Evolutionary conservation across 2,797 vertebrate species (phyloP), one percentile per base, ranked within the genome.

Genomic region (Pogoniulus pusillus): DNA sequence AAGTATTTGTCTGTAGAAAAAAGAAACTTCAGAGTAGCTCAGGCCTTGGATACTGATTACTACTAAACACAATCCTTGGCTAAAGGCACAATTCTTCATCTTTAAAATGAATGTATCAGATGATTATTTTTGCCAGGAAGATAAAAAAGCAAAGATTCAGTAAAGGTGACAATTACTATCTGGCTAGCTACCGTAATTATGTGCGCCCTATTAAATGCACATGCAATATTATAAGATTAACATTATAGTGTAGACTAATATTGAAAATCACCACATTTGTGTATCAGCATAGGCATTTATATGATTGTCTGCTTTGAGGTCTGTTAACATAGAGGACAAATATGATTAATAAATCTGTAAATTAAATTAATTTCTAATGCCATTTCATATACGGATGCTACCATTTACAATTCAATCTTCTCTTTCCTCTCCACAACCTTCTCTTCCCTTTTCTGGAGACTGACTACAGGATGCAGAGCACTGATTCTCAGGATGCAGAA

Each of bases 81-180:
- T 65, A 68, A 88, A 62, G 51, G 37, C 62, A 76, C 10, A 71
- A 26, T 63, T 74, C 62, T 73, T 74, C 16, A 43, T 59, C 58
- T 82, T 82, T 55, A 64, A 85, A 74, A 76, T 29, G 3, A 59
- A 69, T 3, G 7, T 43, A 69, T 65, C 14, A 37, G 29, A 35
- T 73, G 1, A 76, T 49, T 54, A 29, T n/a, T 84, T 88, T 89
- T 57, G 29, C 29, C 66, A 74, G 11, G 37, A 23, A 85, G 30
- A 49, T 63, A 83, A 93, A 79, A 76, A 76, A 82, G 62, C 47
- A 90, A 92, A 92, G 91, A 94, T 86, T 94, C 92, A 94, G 93
- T 94, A 89, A 96, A 94, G 91, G 85, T 96, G 95, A 96, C 94
- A 96, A 89, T 94, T 92, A 86, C 68, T 77, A 90, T 83, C 74